Percentiles rank a stretch among this genome's conserved stretches.
Evolutionary conservation across 2,113 vertebrate species (phyloP).

Genomic region (Pampusana beccarii): DNA sequence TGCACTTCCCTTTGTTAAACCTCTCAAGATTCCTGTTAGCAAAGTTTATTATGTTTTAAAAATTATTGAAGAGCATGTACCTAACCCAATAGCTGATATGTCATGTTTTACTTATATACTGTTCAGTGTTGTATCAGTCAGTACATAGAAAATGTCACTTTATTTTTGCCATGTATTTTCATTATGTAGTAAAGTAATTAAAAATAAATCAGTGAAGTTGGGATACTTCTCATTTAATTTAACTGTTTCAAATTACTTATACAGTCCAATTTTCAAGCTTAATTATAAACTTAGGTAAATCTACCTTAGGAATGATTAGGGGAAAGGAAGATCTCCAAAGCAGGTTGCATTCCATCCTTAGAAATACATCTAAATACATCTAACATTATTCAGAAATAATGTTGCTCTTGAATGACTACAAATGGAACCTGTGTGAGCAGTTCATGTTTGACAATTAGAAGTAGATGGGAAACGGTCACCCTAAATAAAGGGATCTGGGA

Average conservation of each 20-base stretch:
- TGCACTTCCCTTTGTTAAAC: neutral
- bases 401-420: neutral
- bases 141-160: neutral
- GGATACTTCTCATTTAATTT: neutral
- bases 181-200: neutral
- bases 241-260: neutral
- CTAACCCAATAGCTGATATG: neutral
- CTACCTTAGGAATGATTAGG: neutral
- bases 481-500: neutral
- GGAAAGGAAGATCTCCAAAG: neutral
- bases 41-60: neutral
- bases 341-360: neutral
- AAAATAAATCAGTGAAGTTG: neutral
- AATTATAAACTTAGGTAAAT: neutral
- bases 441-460: neutral
- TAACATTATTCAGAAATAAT: neutral
- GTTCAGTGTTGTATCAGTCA: neutral
- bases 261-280: neutral
- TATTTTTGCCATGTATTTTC: neutral
- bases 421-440: neutral
- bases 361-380: neutral
- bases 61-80: neutral
- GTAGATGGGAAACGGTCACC: neutral
- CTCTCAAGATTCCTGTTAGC: neutral
- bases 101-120: neutral